Evolutionary conservation across 2,797 vertebrate species (phyloP), one percentile per base, ranked within the genome.

Genomic region (Hypotaenidia okinawae): DNA sequence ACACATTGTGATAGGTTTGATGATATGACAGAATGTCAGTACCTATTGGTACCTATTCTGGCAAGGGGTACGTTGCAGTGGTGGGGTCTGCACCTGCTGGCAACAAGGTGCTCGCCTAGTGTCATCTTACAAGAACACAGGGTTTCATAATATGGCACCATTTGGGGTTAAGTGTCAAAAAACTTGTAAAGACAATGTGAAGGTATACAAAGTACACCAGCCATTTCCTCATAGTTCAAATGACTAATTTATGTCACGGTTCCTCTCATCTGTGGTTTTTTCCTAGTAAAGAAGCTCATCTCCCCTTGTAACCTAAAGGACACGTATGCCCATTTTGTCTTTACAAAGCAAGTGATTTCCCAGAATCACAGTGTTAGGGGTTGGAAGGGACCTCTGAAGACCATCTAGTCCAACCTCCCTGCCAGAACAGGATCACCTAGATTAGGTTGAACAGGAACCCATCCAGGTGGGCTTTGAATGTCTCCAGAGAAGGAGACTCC

Each of bases 121-220:
- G n/a, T 6, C 7, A 12, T 28, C 32, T 79, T 54, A 51, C 16
- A 76, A 76, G 55, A 75, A 75, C 33, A 37, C 4, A 3, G 13
- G 25, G 13, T 51, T 85, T 37, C 17, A 13, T 37, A 62, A 47
- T 66, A 51, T 81, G 7, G 10, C 33, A 58, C 1, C 10, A 41
- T 55, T 91, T 87, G 37, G 10, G 19, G 27, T 22, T 66, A 94
- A 59, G 16, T 52, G 21, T 41, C 23, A 79, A 87, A 49, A 41
- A 81, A 52, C 3, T 73, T 0, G 0, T 30, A 28, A 69, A 77
- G 52, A 18, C 11, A 61, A 11, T 16, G 30, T 23, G 16, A 35
- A 83, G 51, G 7, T 41, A 33, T 37, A 39, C 1, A n/a, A 87
- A 51, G 16, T 30, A 45, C 5, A 55, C 2, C 16, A 49, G 33